Conservation (phyloP, 1,140 invertebrate genomes). For the Amyelois transitella region DNA sequence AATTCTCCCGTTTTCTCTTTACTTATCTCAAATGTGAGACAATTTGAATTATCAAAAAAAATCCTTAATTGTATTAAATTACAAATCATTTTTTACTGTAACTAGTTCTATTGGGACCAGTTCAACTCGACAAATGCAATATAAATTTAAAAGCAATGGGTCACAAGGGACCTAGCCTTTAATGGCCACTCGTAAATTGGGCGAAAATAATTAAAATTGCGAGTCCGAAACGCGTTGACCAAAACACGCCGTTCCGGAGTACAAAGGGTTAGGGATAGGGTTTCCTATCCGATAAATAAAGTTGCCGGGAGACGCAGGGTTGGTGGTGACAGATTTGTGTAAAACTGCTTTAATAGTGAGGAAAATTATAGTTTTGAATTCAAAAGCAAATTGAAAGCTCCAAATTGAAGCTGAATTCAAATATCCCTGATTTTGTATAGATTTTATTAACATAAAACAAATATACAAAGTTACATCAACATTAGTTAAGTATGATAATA, state of each 20-base stretch:
- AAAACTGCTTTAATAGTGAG: background rate
- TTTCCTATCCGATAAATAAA: conserved; percentile 63
- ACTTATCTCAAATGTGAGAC: no score
- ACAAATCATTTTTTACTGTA: no score
- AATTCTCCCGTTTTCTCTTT: no score
- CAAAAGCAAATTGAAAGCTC: no score
- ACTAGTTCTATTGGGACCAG: no score
- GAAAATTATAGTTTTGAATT: background rate
- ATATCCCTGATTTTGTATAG: no score
- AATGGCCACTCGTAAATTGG: conserved; percentile 71
- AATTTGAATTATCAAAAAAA: no score
- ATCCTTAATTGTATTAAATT: no score
- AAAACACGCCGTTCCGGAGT: conserved; percentile 60
- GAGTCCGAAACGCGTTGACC: conserved; percentile 50
- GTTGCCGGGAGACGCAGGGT: background rate
- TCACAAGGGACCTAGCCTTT: conserved; percentile 59
- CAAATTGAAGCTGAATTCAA: no score
- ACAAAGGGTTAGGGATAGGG: conserved; percentile 46
- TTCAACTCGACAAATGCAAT: conserved; percentile 1
- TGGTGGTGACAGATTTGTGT: background rate
- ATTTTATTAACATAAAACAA: no score
- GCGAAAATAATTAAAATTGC: conserved; percentile 73
- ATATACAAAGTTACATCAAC: no score
- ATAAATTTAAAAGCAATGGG: conserved; percentile 49
- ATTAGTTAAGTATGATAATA: no score